A percentile compares a stretch with the other conserved stretches of the same genome.
phyloP scores from a whole-genome alignment of 2,113 vertebrate species.

The Planiliza haematocheilus region DNA sequence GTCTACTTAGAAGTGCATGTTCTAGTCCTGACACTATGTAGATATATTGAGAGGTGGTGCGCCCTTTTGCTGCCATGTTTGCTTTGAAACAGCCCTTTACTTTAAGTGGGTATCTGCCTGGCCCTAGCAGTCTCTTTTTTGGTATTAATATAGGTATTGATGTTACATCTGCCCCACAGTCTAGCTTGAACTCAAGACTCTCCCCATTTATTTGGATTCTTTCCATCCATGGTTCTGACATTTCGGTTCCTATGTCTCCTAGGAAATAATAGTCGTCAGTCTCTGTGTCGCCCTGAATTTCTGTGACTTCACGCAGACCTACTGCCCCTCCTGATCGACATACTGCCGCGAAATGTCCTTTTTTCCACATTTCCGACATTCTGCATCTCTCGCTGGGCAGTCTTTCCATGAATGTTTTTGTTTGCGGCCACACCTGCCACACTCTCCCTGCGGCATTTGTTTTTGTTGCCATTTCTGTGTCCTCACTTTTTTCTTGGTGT shows the following conservation, averaged over 20 bases:
- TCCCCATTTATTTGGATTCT: neutral
- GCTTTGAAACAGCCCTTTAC: neutral
- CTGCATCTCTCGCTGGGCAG: neutral
- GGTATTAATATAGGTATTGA: neutral
- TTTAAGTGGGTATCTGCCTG: neutral
- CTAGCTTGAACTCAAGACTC: neutral
- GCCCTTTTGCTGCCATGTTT: neutral
- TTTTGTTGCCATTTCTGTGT: conserved; percentile 1
- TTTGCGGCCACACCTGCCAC: neutral
- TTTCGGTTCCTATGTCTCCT: neutral
- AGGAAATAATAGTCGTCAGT: neutral
- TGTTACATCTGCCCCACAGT: neutral
- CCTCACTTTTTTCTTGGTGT: neutral
- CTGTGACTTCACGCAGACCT: neutral
- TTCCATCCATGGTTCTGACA: neutral
- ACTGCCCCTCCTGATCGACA: neutral
- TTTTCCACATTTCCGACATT: neutral
- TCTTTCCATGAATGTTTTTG: neutral
- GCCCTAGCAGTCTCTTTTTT: neutral
- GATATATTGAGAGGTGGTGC: neutral
- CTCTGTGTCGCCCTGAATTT: neutral
- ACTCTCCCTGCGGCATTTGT: neutral
- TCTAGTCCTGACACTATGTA: neutral
- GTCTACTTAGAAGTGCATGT: neutral
- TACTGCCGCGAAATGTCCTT: conserved; percentile 2